These are phyloP conservation scores for Trypoxylus dichotomus DNA, from an alignment of 1,140 invertebrate species.

Conservation along the genomic window DNA sequence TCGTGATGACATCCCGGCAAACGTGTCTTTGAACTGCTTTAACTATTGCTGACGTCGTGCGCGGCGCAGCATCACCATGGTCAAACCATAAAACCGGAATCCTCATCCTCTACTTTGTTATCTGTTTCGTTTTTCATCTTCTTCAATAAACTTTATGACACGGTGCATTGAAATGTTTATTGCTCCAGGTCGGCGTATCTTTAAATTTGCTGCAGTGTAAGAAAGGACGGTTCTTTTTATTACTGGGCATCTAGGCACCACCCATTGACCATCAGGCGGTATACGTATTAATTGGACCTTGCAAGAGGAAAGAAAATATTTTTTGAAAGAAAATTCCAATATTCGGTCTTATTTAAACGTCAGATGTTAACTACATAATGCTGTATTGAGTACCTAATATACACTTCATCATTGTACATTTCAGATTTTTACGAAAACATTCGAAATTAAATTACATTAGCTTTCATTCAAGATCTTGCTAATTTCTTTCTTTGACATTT, in stretches of 20 bases:
- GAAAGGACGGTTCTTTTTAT: slow-evolving; percentile 14
- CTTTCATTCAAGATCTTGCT: no score
- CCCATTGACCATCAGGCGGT: slow-evolving; percentile 9
- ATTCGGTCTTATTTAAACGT: neutral
- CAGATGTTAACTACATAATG: neutral
- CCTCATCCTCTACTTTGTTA: slow-evolving; percentile 1
- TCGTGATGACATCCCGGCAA: neutral
- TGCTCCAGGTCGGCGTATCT: neutral
- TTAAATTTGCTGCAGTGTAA: slow-evolving; percentile 15
- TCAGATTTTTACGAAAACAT: no score
- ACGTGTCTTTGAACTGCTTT: neutral
- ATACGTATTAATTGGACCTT: slow-evolving; percentile 20
- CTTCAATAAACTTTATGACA: slow-evolving; percentile 21
- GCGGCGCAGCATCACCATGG: slow-evolving; percentile 9
- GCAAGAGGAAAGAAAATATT: neutral
- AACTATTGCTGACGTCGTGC: neutral
- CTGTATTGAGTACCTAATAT: no score
- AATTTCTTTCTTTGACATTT: no score
- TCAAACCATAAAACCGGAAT: slow-evolving; percentile 18
- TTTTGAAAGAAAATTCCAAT: neutral
- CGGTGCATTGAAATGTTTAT: slow-evolving; percentile 22
- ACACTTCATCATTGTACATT: no score
- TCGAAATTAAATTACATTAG: no score
- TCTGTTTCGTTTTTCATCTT: slow-evolving; percentile 20
- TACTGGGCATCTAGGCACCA: neutral